A percentile compares a stretch with the other conserved stretches of the same genome.
phyloP scores from a whole-genome alignment of 2,888 invertebrate species.

The Ptychoptera albimana region DNA sequence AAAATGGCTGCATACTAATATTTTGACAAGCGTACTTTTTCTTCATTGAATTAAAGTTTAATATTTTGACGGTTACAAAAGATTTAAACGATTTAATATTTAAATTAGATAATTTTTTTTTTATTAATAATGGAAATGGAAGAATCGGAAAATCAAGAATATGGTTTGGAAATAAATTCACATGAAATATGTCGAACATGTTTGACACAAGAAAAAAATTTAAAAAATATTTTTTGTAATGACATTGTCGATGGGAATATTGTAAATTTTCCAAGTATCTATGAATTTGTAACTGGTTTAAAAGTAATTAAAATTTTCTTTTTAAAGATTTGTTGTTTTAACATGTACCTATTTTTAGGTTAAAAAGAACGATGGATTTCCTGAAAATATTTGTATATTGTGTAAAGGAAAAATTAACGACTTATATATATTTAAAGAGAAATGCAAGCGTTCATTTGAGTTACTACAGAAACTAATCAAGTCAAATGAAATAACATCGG shows the following conservation, averaged over 20 bases:
- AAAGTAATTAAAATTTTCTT: background rate
- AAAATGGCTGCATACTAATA: slow-evolving; percentile 4
- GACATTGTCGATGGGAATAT: slow-evolving; percentile 2
- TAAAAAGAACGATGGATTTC: slow-evolving; percentile 1
- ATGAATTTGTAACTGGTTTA: background rate
- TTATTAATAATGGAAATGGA: background rate
- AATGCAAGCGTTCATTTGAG: background rate
- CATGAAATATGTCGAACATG: slow-evolving; percentile 3
- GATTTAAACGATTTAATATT: background rate
- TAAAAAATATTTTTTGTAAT: slow-evolving; percentile 3
- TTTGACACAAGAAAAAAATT: slow-evolving; percentile 3
- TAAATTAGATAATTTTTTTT: background rate
- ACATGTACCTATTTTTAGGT: background rate
- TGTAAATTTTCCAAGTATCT: slow-evolving; percentile 3
- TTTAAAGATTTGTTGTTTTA: background rate
- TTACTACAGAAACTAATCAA: background rate
- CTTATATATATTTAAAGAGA: slow-evolving; percentile 1
- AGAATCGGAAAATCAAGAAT: slow-evolving; percentile 1
- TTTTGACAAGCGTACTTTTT: background rate
- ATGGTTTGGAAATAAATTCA: slow-evolving; percentile 2
- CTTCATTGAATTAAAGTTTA: background rate
- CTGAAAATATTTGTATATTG: background rate
- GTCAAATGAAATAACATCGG: too few relatives aligned
- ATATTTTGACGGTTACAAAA: background rate
- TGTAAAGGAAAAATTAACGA: slow-evolving; percentile 2